phyloP scores from a whole-genome alignment of 2,113 vertebrate genomes.

The Pica pica region DNA sequence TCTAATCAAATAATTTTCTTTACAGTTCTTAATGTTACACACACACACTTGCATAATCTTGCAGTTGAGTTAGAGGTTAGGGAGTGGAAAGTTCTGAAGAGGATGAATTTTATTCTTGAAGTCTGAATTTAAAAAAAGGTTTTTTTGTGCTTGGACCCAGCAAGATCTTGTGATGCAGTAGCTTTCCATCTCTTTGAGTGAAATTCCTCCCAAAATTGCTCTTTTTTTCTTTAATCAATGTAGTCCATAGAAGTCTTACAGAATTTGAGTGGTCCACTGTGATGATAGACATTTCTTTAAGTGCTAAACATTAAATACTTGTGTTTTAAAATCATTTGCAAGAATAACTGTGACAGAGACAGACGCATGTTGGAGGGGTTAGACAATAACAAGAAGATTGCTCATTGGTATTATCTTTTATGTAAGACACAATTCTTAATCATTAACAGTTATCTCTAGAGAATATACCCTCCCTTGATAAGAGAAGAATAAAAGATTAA shows the following conservation, averaged over 20 bases:
- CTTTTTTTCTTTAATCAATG: not conserved
- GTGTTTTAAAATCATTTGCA: not conserved
- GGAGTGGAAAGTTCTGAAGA: not conserved
- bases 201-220: not conserved
- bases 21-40: not conserved
- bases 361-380: not conserved
- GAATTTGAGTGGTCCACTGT: not conserved
- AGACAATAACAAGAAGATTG: not conserved
- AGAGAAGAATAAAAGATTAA: not conserved
- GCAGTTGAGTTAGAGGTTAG: not conserved
- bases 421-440: not conserved
- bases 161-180: not conserved
- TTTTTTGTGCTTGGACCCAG: not conserved
- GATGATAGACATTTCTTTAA: not conserved
- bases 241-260: not conserved
- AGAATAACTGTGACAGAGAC: not conserved
- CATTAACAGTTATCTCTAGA: not conserved
- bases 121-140: not conserved
- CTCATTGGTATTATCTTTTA: not conserved
- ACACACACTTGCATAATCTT: not conserved
- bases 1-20: not conserved
- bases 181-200: not conserved
- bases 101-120: not conserved
- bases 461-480: not conserved
- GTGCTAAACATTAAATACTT: not conserved